A percentile compares a stretch with the other conserved stretches of the same genome.
Conservation (phyloP, 1,140 invertebrate genomes). For the Drosophila nebulosa region DNA sequence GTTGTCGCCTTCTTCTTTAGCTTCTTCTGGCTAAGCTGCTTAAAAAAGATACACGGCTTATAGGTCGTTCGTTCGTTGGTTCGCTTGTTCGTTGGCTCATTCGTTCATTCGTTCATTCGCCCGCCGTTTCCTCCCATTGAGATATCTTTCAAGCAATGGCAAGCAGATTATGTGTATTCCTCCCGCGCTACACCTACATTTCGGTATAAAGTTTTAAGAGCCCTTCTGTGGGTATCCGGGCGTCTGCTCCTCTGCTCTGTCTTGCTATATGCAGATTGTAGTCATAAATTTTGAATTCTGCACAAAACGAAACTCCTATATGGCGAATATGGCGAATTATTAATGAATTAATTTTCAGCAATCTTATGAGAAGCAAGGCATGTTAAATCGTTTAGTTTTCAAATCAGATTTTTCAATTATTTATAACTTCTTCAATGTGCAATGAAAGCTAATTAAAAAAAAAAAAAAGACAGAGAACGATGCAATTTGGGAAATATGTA, state of each 20-base stretch:
- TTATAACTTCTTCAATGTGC: background rate
- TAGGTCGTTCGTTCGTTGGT: background rate
- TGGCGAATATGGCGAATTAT: background rate
- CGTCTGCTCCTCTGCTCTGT: background rate
- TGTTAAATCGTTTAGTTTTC: background rate
- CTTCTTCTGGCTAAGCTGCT: constrained; percentile 3
- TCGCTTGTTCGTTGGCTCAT: background rate
- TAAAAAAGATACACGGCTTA: constrained; percentile 12
- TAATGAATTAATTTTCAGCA: constrained; percentile 13
- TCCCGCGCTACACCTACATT: background rate
- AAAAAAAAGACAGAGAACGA: background rate
- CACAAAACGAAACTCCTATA: background rate
- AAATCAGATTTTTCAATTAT: constrained; percentile 1
- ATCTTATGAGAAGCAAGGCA: background rate
- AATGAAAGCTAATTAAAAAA: background rate
- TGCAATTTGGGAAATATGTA: no score
- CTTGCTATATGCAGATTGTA: constrained; percentile 1
- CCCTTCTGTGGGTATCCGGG: background rate
- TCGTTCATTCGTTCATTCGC: background rate
- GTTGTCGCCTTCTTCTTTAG: background rate
- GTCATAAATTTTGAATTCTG: constrained; percentile 3
- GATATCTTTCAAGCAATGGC: background rate
- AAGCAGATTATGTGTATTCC: background rate
- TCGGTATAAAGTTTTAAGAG: constrained; percentile 4
- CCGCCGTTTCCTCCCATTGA: background rate